Percentiles rank a stretch among this genome's conserved stretches.
phyloP scores from a whole-genome alignment of 2,888 invertebrate species.

The Cactoblastis cactorum region DNA sequence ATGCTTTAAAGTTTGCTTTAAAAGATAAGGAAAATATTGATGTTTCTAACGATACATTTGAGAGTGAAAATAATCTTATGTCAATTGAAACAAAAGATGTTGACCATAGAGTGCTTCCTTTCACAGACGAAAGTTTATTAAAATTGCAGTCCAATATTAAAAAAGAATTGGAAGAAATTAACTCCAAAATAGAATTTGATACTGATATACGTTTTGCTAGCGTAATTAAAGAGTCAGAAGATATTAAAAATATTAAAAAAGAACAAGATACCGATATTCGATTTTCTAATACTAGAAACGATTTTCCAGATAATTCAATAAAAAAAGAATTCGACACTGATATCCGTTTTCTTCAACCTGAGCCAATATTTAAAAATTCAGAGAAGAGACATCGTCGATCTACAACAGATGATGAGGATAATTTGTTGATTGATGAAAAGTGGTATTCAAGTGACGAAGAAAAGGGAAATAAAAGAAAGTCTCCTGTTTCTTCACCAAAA shows the following conservation, averaged over 20 bases:
- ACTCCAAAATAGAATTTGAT: slow-evolving; percentile 48
- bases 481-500: slow-evolving; percentile 57
- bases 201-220: slow-evolving; percentile 62
- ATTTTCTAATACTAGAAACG: slow-evolving; percentile 29
- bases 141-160: slow-evolving; percentile 28
- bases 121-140: slow-evolving; percentile 51
- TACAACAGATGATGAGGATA: slow-evolving; percentile 80
- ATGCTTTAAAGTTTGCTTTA: slow-evolving; percentile 70
- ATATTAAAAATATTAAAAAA: slow-evolving; percentile 36
- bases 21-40: slow-evolving; percentile 73
- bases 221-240: slow-evolving; percentile 25
- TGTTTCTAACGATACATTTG: slow-evolving; percentile 59
- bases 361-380: slow-evolving; percentile 65
- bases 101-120: slow-evolving; percentile 72
- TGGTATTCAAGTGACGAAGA: slow-evolving; percentile 92
- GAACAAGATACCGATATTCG: slow-evolving; percentile 69
- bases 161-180: slow-evolving; percentile 31
- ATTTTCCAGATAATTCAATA: slow-evolving; percentile 32
- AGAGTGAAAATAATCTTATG: slow-evolving; percentile 44
- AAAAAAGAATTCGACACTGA: slow-evolving; percentile 66
- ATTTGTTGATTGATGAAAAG: slow-evolving; percentile 79
- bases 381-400: slow-evolving; percentile 68
- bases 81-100: slow-evolving; percentile 64
- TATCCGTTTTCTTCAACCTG: slow-evolving; percentile 68
- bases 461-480: slow-evolving; percentile 68